Evolutionary conservation across 2,113 vertebrate species (phyloP).

Genomic region (Ctenodactylus gundi): DNA sequence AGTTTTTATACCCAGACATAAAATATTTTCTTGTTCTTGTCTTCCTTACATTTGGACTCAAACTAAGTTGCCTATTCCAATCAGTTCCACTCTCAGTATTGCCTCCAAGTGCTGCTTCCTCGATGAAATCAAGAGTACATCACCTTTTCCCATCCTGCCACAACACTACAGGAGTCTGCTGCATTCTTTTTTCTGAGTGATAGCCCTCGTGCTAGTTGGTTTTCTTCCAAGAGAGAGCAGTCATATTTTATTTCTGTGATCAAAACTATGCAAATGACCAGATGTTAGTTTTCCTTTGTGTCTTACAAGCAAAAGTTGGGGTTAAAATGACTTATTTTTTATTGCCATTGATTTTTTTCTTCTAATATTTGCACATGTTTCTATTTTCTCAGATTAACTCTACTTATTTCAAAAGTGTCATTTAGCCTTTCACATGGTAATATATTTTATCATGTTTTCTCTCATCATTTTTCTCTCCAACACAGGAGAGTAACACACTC

Average conservation of each 20-base stretch:
- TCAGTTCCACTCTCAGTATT: not conserved
- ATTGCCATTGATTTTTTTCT: not conserved
- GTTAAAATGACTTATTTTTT: not conserved
- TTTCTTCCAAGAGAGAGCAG: not conserved
- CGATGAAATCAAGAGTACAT: not conserved
- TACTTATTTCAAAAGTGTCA: not conserved
- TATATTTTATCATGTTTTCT: not conserved
- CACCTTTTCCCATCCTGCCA: not conserved
- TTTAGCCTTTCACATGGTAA: not conserved
- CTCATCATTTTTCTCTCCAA: not conserved
- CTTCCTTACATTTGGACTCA: not conserved
- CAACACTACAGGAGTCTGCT: not conserved
- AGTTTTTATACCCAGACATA: not conserved
- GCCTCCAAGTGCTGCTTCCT: not conserved
- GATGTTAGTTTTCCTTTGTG: slow-evolving; percentile 21
- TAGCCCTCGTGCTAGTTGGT: not conserved
- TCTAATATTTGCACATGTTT: not conserved
- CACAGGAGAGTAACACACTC: not conserved
- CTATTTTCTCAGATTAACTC: not conserved
- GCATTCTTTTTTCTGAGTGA: not conserved
- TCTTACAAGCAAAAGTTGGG: not conserved
- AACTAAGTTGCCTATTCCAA: not conserved
- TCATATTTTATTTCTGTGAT: slow-evolving; percentile 29
- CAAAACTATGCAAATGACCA: slow-evolving; percentile 52
- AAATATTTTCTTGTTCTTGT: not conserved